phyloP scores from a whole-genome alignment of 2,888 invertebrate species.

The Zeuzera pyrina region DNA sequence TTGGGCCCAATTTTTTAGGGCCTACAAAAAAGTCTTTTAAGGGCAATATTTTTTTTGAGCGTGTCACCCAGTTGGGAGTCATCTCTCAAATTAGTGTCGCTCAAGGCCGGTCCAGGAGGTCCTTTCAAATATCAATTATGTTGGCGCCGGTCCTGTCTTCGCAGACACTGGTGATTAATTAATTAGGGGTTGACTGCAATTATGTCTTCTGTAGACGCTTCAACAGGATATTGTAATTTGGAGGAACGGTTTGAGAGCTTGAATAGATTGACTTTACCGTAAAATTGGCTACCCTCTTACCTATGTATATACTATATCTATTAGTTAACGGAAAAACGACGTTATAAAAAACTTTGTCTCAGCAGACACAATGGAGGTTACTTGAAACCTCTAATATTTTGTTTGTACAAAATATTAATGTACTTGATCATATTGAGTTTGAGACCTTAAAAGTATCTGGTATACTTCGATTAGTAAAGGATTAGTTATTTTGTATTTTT shows the following conservation, averaged over 20 bases:
- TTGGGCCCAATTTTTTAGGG: too few relatives aligned
- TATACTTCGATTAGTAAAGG: too few relatives aligned
- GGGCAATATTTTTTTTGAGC: constrained; percentile 20
- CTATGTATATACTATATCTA: too few relatives aligned
- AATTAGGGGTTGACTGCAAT: constrained; percentile 63
- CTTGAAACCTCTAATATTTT: too few relatives aligned
- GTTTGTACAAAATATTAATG: too few relatives aligned
- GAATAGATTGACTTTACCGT: neutral
- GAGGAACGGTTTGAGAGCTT: constrained; percentile 11
- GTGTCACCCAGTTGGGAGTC: constrained; percentile 27
- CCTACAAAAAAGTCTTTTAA: constrained; percentile 1
- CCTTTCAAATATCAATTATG: constrained; percentile 70
- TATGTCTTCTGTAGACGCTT: constrained; percentile 39
- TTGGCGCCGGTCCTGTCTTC: constrained; percentile 37
- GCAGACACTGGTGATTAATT: constrained; percentile 63
- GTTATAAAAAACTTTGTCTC: too few relatives aligned
- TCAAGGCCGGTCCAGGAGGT: constrained; percentile 36
- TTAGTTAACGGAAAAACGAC: too few relatives aligned
- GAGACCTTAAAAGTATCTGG: too few relatives aligned
- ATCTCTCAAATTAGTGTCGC: constrained; percentile 47
- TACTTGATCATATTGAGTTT: too few relatives aligned
- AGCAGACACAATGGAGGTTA: too few relatives aligned
- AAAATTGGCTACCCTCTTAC: too few relatives aligned
- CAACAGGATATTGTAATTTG: constrained; percentile 21
- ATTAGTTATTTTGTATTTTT: too few relatives aligned